Percentiles rank a stretch among this genome's conserved stretches.
Evolutionary conservation across 2,888 invertebrate species (phyloP).

Genomic region (Dusona sp.): DNA sequence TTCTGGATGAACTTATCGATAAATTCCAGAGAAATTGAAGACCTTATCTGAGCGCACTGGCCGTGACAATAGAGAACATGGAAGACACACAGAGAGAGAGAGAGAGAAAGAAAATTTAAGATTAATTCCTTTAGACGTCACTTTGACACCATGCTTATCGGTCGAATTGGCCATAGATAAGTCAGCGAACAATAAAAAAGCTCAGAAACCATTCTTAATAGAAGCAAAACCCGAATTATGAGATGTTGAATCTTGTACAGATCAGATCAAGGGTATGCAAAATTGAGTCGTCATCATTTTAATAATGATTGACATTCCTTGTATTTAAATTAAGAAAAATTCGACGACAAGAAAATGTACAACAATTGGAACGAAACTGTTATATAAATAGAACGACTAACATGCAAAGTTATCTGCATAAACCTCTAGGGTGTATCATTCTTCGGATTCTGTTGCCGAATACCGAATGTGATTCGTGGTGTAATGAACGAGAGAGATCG

Average conservation of each 20-base stretch:
- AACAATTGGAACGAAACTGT: not conserved
- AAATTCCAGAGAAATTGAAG: conserved; percentile 54
- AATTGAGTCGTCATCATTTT: not conserved
- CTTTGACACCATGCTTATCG: not conserved
- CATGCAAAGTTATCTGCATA: not conserved
- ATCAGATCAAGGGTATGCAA: not conserved
- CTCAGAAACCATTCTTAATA: not conserved
- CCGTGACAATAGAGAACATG: conserved; percentile 22
- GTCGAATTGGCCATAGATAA: not conserved
- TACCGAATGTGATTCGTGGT: conserved; percentile 26
- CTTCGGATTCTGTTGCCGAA: not conserved
- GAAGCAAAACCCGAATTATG: not conserved
- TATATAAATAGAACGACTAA: not conserved
- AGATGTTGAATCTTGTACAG: not conserved
- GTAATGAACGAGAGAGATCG: conserved; percentile 32
- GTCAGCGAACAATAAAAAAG: not conserved
- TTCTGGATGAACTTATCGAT: conserved; percentile 59
- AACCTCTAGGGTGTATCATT: not conserved
- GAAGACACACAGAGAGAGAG: not conserved
- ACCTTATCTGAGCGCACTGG: conserved; percentile 42
- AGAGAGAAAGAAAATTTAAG: not conserved
- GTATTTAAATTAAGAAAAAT: too few relatives aligned
- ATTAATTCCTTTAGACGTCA: not conserved
- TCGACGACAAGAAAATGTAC: not conserved
- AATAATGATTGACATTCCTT: too few relatives aligned